Percentiles rank a stretch among this genome's conserved stretches.
These are phyloP conservation scores for Zaprionus davidi DNA, from an alignment of 1,140 invertebrate genomes.

Conservation along the genomic window DNA sequence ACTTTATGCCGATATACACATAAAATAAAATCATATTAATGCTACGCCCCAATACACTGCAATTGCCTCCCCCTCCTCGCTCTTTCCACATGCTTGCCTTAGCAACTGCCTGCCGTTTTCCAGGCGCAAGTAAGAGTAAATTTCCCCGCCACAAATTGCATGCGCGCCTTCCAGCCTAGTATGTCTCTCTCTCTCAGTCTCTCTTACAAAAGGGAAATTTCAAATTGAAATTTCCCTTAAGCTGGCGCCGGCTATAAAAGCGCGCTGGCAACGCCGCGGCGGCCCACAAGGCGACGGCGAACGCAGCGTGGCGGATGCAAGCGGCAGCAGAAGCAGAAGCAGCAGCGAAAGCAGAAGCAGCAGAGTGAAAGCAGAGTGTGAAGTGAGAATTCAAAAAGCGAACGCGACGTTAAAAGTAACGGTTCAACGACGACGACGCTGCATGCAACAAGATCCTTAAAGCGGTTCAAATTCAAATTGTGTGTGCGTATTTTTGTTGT, in stretches of 20 bases:
- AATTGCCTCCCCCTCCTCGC: background rate
- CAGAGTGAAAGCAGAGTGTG: background rate
- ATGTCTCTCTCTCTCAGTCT: background rate
- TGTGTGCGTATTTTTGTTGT: conserved; percentile 4
- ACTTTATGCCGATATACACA: background rate
- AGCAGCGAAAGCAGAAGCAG: background rate
- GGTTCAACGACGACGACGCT: background rate
- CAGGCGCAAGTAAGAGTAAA: conserved; percentile 23
- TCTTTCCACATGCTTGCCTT: background rate
- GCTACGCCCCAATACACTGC: background rate
- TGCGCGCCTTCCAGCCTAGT: conserved; percentile 22
- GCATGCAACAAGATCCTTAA: conserved; percentile 8
- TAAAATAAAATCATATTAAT: background rate
- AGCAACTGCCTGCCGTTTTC: background rate
- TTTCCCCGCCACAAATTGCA: background rate
- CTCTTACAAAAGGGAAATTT: conserved; percentile 16
- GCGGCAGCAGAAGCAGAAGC: background rate
- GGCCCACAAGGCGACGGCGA: conserved; percentile 37
- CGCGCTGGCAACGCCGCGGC: conserved; percentile 21
- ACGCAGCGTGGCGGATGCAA: conserved; percentile 23
- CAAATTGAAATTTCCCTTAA: conserved; percentile 18
- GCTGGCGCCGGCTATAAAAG: conserved; percentile 43
- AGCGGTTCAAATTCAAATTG: conserved; percentile 13
- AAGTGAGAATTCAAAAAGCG: conserved; percentile 14
- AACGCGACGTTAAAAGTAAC: background rate